Percentiles rank a stretch among this genome's conserved stretches.
phyloP scores from a whole-genome alignment of 2,888 invertebrate genomes.

The Alloplasta piceator region DNA sequence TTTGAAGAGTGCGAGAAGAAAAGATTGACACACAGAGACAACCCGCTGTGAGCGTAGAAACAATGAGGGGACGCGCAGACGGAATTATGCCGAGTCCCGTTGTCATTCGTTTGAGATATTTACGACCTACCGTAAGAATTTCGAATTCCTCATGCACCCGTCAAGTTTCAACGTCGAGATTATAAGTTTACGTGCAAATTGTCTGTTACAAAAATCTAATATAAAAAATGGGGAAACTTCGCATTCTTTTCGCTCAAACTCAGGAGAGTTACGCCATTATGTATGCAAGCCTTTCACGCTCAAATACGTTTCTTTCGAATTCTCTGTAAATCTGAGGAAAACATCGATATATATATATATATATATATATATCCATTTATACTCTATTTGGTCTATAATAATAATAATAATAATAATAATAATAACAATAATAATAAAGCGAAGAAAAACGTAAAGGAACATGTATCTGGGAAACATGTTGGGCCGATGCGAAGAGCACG shows the following conservation, averaged over 20 bases:
- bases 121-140: conserved; percentile 72
- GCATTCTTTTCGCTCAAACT: too few relatives aligned
- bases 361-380: too few relatives aligned
- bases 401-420: too few relatives aligned
- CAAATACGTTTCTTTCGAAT: too few relatives aligned
- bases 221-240: too few relatives aligned
- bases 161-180: conserved; percentile 51
- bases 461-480: conserved; percentile 45
- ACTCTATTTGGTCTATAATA: too few relatives aligned
- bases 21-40: conserved; percentile 7
- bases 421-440: not conserved
- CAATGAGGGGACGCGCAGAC: conserved; percentile 45
- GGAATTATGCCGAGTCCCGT: conserved; percentile 15
- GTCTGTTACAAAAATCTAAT: too few relatives aligned
- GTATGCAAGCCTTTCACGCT: too few relatives aligned
- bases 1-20: conserved; percentile 42
- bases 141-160: conserved; percentile 61
- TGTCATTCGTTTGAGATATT: conserved; percentile 68
- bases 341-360: not conserved
- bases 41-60: conserved; percentile 56
- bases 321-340: not conserved
- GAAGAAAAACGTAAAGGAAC: conserved; percentile 48
- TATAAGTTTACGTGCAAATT: conserved; percentile 1
- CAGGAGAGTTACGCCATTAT: too few relatives aligned
- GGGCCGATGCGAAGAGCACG: conserved; percentile 43